These are phyloP conservation scores for Empis livida DNA, from an alignment of 2,888 invertebrate species.

Conservation along the genomic window DNA sequence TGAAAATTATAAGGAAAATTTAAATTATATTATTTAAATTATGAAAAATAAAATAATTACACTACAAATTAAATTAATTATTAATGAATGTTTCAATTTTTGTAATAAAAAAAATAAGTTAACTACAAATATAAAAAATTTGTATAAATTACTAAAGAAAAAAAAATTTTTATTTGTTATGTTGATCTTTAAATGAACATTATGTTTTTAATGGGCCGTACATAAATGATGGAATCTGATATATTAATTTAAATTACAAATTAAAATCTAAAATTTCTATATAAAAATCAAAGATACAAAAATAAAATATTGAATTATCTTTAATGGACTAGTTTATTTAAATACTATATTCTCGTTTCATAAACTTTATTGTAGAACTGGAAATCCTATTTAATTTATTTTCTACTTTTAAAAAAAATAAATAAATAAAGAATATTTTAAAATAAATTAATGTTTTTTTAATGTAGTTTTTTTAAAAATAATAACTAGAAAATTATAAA, in stretches of 20 bases:
- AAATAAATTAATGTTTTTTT: too few species aligned
- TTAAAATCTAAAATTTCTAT: neutral
- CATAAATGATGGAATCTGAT: slow-evolving; percentile 37
- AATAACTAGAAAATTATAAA: too few species aligned
- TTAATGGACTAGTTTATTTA: too few species aligned
- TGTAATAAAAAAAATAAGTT: too few species aligned
- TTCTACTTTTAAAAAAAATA: too few species aligned
- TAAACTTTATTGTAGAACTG: too few species aligned
- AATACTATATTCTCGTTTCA: too few species aligned
- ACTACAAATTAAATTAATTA: neutral
- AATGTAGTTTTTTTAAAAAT: too few species aligned
- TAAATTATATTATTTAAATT: neutral
- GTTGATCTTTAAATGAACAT: neutral
- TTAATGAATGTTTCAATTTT: neutral
- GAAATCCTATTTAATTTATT: too few species aligned
- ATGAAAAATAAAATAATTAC: neutral
- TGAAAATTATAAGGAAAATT: too few species aligned
- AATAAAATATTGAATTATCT: neutral
- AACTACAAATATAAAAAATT: neutral
- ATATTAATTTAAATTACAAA: slow-evolving; percentile 17
- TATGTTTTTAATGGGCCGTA: slow-evolving; percentile 33
- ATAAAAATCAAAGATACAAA: slow-evolving; percentile 1
- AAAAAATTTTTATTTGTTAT: neutral
- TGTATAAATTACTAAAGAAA: neutral
- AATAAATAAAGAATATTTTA: too few species aligned